Conservation (phyloP, 2,113 vertebrate species). For the Myocastor coypus region DNA sequence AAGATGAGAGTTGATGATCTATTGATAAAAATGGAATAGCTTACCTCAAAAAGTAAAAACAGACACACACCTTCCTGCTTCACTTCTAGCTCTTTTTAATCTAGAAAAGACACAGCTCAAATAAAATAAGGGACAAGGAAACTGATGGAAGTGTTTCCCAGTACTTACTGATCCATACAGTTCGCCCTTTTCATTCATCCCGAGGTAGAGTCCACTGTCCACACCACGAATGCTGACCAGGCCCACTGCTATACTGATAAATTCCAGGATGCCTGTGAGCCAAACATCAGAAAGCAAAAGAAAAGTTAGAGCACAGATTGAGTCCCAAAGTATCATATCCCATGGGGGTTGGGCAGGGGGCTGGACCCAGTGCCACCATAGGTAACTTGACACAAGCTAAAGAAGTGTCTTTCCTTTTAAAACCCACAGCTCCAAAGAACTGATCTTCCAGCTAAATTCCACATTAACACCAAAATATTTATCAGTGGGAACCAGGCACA, state of each 20-base stretch:
- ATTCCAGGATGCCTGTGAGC: conserved; percentile 96
- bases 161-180: conserved; percentile 97
- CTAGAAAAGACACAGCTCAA: conserved; percentile 2
- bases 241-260: conserved; percentile 99
- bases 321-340: not conserved
- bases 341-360: not conserved
- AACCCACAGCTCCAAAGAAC: not conserved
- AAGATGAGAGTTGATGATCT: conserved; percentile 34
- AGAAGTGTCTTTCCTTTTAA: conserved; percentile 8
- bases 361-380: conserved; percentile 17
- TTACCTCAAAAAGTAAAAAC: conserved; percentile 33
- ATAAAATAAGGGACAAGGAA: not conserved
- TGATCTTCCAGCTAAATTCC: conserved; percentile 47
- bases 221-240: conserved; percentile 99
- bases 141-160: accelerated
- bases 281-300: conserved; percentile 57
- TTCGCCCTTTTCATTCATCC: conserved; percentile 97
- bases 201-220: conserved; percentile 98
- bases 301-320: conserved; percentile 66
- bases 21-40: conserved; percentile 53
- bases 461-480: not conserved
- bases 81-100: not conserved
- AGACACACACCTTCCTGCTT: not conserved
- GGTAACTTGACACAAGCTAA: conserved; percentile 14
- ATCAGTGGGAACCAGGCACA: not conserved